A percentile compares a stretch with the other conserved stretches of the same genome.
Conservation (phyloP, 2,113 vertebrate genomes). For the Pleuronectes platessa region DNA sequence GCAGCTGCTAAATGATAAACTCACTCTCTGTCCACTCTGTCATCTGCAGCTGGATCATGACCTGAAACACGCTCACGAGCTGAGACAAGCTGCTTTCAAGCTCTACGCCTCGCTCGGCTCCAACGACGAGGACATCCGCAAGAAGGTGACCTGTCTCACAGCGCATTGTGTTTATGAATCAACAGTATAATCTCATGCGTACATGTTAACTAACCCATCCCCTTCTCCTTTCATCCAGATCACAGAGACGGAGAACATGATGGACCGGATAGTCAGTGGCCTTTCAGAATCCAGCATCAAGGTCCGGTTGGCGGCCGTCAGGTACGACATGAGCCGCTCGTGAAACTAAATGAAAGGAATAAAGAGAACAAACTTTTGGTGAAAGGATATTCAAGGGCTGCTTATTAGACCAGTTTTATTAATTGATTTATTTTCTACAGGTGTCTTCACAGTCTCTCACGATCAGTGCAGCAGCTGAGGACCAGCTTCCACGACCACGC, state of each 20-base stretch:
- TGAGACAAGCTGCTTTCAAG: slow-evolving; percentile 98
- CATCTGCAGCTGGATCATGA: slow-evolving; percentile 92
- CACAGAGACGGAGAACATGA: slow-evolving; percentile 99
- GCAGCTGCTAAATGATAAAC: background rate
- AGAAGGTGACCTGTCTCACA: slow-evolving; percentile 91
- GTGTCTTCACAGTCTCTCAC: slow-evolving; percentile 99
- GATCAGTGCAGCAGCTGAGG: slow-evolving; percentile 98
- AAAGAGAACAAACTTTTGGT: too few relatives aligned
- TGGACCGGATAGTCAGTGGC: slow-evolving; percentile 99
- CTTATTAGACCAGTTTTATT: too few relatives aligned
- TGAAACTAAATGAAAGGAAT: too few relatives aligned
- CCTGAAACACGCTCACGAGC: slow-evolving; percentile 97
- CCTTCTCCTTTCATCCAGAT: slow-evolving; percentile 83
- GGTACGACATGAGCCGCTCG: slow-evolving; percentile 77
- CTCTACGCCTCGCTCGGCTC: slow-evolving; percentile 97
- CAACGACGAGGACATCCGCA: slow-evolving; percentile 98
- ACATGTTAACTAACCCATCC: background rate
- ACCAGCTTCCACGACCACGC: slow-evolving; percentile 99
- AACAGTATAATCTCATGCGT: background rate
- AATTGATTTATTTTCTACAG: slow-evolving; percentile 74
- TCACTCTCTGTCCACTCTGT: too few relatives aligned
- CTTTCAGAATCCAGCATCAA: slow-evolving; percentile 98
- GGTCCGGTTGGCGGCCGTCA: slow-evolving; percentile 97
- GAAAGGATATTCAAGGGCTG: too few relatives aligned
- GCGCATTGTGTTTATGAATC: background rate